phyloP scores from a whole-genome alignment of 2,888 invertebrate species.

The Mechanitis mazaeus region DNA sequence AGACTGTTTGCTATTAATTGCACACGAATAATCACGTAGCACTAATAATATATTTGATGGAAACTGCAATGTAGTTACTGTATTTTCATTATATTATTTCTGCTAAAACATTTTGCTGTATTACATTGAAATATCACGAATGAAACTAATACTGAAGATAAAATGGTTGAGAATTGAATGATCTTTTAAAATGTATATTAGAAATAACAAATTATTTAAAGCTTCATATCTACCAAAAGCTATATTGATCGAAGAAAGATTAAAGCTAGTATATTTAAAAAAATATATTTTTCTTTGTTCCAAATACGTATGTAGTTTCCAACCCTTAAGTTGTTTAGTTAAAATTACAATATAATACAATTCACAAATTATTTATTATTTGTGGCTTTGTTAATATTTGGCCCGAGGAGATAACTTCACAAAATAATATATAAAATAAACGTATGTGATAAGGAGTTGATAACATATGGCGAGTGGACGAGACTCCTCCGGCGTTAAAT shows the following conservation, averaged over 20 bases:
- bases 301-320: no score
- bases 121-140: no score
- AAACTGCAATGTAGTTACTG: slow-evolving; percentile 36
- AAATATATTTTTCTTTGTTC: no score
- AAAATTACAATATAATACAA: background rate
- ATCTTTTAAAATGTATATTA: no score
- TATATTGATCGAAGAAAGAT: no score
- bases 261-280: no score
- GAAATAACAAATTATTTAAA: no score
- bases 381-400: slow-evolving; percentile 20
- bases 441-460: slow-evolving; percentile 30
- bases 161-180: no score
- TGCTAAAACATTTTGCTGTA: no score
- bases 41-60: slow-evolving; percentile 32
- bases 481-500: slow-evolving; percentile 19
- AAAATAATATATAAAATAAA: slow-evolving; percentile 19
- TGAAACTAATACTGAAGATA: no score
- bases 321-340: background rate
- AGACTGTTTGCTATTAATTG: slow-evolving; percentile 28
- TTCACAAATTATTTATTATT: slow-evolving; percentile 1
- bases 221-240: no score
- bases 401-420: slow-evolving; percentile 21
- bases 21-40: slow-evolving; percentile 23
- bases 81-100: slow-evolving; percentile 25
- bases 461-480: slow-evolving; percentile 32